These are phyloP conservation scores for Andricus quercusramuli DNA, from an alignment of 2,888 invertebrate genomes.

Conservation along the genomic window DNA sequence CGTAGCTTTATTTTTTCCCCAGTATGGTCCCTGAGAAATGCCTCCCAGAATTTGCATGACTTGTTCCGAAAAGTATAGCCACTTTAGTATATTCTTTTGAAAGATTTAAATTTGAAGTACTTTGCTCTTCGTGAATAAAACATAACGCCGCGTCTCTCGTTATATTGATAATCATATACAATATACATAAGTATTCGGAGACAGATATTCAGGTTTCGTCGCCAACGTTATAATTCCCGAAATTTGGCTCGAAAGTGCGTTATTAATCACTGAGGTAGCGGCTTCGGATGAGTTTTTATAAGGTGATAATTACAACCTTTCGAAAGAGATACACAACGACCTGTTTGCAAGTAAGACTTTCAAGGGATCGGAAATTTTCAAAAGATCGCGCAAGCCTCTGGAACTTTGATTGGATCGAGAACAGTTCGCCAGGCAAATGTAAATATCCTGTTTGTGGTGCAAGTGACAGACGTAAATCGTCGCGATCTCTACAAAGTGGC, in stretches of 20 bases:
- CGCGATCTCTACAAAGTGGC: neutral
- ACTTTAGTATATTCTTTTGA: neutral
- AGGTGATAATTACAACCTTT: constrained; percentile 40
- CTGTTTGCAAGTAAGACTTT: constrained; percentile 25
- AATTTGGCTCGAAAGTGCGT: constrained; percentile 2
- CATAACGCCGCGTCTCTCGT: neutral
- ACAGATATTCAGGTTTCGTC: neutral
- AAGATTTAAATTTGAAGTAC: neutral
- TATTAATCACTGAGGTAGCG: constrained; percentile 26
- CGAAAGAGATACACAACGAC: constrained; percentile 37
- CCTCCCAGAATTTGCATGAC: neutral
- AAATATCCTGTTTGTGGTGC: constrained; percentile 2
- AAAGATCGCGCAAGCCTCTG: constrained; percentile 20
- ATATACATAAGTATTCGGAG: too few species aligned
- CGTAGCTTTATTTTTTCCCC: too few species aligned
- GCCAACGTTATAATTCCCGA: constrained; percentile 11
- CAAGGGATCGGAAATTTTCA: constrained; percentile 7
- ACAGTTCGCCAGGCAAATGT: constrained; percentile 12
- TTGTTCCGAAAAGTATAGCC: neutral
- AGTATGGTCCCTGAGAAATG: neutral
- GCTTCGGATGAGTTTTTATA: constrained; percentile 14
- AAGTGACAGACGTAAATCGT: constrained; percentile 11
- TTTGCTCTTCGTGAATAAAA: constrained; percentile 2
- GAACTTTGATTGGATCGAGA: constrained; percentile 33
- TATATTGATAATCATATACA: constrained; percentile 1